Percentiles rank a stretch among this genome's conserved stretches.
phyloP scores from a whole-genome alignment of 1,140 invertebrate genomes.

The Zaprionus kolodkinae region DNA sequence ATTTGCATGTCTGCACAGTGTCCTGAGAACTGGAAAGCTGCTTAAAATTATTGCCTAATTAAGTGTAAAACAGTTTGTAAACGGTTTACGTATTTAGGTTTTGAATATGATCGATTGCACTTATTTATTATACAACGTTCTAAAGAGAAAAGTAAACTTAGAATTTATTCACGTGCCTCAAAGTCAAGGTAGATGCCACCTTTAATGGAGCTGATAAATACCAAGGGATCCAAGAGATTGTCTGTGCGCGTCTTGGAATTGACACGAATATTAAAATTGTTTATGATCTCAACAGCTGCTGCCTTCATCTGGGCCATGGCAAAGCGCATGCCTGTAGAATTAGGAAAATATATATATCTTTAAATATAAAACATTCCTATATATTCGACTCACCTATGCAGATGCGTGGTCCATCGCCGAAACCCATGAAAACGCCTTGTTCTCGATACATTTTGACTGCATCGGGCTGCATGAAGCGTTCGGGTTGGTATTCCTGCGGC shows the following conservation, averaged over 20 bases:
- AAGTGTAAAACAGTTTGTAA: neutral
- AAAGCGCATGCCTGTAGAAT: conserved; percentile 70
- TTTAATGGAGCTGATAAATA: conserved; percentile 42
- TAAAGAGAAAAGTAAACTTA: neutral
- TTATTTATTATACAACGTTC: neutral
- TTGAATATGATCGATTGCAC: neutral
- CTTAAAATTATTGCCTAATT: conserved; percentile 14
- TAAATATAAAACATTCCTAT: neutral
- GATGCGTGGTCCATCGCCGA: conserved; percentile 74
- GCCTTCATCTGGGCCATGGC: conserved; percentile 71
- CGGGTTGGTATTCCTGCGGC: conserved; percentile 89
- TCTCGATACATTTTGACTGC: conserved; percentile 70
- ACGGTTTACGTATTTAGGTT: no score
- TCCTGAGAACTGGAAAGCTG: neutral
- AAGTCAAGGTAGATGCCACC: conserved; percentile 15
- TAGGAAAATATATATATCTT: neutral
- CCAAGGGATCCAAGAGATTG: conserved; percentile 49
- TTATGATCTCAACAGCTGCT: conserved; percentile 63
- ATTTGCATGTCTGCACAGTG: conserved; percentile 21
- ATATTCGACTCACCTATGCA: conserved; percentile 63
- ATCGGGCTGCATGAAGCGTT: conserved; percentile 85
- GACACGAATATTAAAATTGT: conserved; percentile 58
- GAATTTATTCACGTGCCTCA: conserved; percentile 36
- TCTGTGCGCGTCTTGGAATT: conserved; percentile 70
- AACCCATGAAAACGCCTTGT: conserved; percentile 62